Evolutionary conservation across 2,797 vertebrate genomes (phyloP), one percentile per base, ranked within the genome.

Genomic region (Argyrosomus regius): DNA sequence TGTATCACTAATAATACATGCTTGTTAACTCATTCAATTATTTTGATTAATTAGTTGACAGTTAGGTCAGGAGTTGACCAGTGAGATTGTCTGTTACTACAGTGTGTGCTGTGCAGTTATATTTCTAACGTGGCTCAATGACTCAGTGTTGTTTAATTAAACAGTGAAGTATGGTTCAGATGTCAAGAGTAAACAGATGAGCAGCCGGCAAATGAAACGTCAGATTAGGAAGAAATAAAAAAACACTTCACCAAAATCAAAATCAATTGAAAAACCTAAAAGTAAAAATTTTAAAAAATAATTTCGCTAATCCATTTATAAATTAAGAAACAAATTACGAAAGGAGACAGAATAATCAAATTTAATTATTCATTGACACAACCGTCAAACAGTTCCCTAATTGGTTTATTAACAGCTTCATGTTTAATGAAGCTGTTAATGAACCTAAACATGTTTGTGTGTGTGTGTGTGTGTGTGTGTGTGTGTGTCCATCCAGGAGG

Each of bases 401-500:
- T 66, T 39, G 50, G 17, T 68, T 48, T 58, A 31, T 75, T 39
- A 26, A 49, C 50, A 24, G 63, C 67, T 50, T 68, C 22, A 41
- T 60, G 31, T 31, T 31, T 39, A 39, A 39, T 39, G 35, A 39
- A 39, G 35, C 35, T 39, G 8, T 39, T 39, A 39, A 39, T 39
- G 2, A 39, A 39, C 35, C 35, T 78, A 63, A 78, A 39, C 28
- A 1, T 70, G 28, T 60, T 20, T 65, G 12, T 54, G 13, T 74
- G 46, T 80, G 4, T 56, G 5, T 66, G 12, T 72, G 17, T 72
- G 24, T 31, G 61, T 78, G 17, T 58, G 20, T 63, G 28, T 70
- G 28, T 77, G 35, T 63, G 11, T 76, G 53, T 63, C 12, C 22
- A 13, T 80, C 22, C 78, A 96, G 96, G 96, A 58, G 96, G 96